These are phyloP conservation scores for Tetrax tetrax DNA, from an alignment of 2,113 vertebrate species.

Conservation along the genomic window DNA sequence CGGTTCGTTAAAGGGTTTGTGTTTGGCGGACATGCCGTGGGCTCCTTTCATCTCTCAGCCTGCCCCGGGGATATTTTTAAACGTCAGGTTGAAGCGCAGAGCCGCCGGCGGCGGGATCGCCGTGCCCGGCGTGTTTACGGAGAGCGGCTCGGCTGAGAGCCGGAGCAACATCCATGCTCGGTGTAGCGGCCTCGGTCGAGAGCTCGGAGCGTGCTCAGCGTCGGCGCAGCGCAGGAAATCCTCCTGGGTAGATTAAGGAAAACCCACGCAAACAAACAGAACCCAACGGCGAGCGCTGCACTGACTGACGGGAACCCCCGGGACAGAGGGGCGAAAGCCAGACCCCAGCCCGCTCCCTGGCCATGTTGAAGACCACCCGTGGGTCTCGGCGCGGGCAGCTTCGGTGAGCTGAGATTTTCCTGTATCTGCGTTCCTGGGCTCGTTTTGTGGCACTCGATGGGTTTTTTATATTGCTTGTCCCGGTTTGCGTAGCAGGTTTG, in stretches of 20 bases:
- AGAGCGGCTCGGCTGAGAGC: not conserved
- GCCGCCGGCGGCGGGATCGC: not conserved
- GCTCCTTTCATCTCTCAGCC: constrained; percentile 7
- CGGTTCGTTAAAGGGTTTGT: not conserved
- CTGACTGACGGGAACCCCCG: not conserved
- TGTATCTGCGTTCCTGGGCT: not conserved
- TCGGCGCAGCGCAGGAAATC: not conserved
- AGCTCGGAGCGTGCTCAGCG: not conserved
- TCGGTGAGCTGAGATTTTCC: not conserved
- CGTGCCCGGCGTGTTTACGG: not conserved
- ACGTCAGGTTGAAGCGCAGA: not conserved
- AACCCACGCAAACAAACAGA: not conserved
- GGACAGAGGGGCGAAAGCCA: not conserved
- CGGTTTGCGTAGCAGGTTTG: not conserved
- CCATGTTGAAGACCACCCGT: not conserved
- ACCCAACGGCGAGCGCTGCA: fast-evolving
- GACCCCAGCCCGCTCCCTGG: not conserved
- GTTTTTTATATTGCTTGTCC: not conserved
- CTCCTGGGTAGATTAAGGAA: not conserved
- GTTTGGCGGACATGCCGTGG: not conserved
- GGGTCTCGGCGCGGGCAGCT: fast-evolving
- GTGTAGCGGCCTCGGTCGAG: not conserved
- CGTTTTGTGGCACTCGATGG: not conserved
- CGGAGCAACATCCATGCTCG: not conserved
- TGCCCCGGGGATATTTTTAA: not conserved